Base-by-base conservation (phyloP, 2,797 vertebrate genomes). In the Molossus molossus region DNA sequence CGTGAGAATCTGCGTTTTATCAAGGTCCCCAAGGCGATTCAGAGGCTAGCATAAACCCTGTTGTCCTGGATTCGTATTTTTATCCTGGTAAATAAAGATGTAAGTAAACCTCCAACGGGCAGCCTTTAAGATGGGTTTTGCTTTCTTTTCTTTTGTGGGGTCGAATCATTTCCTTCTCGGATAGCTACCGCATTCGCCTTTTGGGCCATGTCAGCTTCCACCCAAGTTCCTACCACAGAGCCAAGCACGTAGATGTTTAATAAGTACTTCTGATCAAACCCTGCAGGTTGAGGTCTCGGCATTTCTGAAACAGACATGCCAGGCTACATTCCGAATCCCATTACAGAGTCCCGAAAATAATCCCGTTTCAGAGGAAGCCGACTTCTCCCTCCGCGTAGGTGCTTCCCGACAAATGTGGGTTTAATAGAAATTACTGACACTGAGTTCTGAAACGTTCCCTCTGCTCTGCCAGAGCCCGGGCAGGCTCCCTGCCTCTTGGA, bases 291-390 rank as follows among this genome's bases (percentile, higher is more conserved):
- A 90, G 50, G n/a, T 90, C 27, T 82, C 72, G 76, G n/a, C 33
- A 29, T 55, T 96, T 84, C 86, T 76, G 87, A 80, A 81, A 72
- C 20, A 88, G 67, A 55, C n/a, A 23, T 6, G 21, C 33, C 62
- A 40, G 3, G 9, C 62, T 57, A 21, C 23, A 6, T 55, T 27
- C 40, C 14, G 83, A 96, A 81, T 37, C 64, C 4, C 45, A 62
- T n/a, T 12, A 57, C n/a, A 50, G 76, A 70, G 18, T 37, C 83
- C 37, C 55, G 17, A 67, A 91, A 87, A 77, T 48, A 64, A 87
- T 53, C 57, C 48, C 21, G 21, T 77, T 95, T 62, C 1, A 1
- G 6, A 75, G 90, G 77, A 72, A 81, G 25, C 27, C 17, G 29
- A 37, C 60, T 25, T 5, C 37, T 77, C 55, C 21, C 14, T 40